Base-by-base conservation (phyloP, 2,888 invertebrate species). In the Sminthurinus aureus region DNA sequence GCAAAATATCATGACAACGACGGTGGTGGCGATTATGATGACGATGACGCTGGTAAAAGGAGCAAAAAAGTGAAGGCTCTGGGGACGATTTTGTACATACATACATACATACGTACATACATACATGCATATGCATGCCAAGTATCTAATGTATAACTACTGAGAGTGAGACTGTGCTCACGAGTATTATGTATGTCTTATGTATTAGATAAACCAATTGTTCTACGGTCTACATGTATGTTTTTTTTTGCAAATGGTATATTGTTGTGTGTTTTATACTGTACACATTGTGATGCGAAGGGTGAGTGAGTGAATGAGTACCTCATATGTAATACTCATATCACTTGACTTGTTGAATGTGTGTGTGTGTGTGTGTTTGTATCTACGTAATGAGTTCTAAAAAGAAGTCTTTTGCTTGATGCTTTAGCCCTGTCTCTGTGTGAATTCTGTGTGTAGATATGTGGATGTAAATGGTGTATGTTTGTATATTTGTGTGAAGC, bases 51-150 rank as follows among this genome's bases (percentile, higher is more conserved):
- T 71, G 24, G 71, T 71, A 24, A 71, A 71, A 71, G 71, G 71
- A 71, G 71, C 71, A 71, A 71, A 71, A 71, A 71, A 71, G 71
- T 71, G 71, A 71, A 71, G 71, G 71, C 71, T 71, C 24, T 26
- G 71, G 71, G 71, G 71, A 71, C 71, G 26, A 24, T 71, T 69
- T 69, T 20, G 13, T 69, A 69, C 69, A 69, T 20, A 69, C n/a
- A n/a, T n/a, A n/a, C n/a, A n/a, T n/a, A n/a, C n/a, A n/a, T n/a
- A n/a, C n/a, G n/a, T n/a, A n/a, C n/a, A n/a, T n/a, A n/a, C n/a
- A n/a, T n/a, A n/a, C n/a, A n/a, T n/a, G n/a, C n/a, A n/a, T n/a
- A n/a, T n/a, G n/a, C n/a, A n/a, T n/a, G n/a, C n/a, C n/a, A n/a
- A n/a, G n/a, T 20, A 3, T 22, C 3, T 12, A 20, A 69, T 22